Conservation (phyloP, 2,797 vertebrate genomes). For the Eremophila alpestris region DNA sequence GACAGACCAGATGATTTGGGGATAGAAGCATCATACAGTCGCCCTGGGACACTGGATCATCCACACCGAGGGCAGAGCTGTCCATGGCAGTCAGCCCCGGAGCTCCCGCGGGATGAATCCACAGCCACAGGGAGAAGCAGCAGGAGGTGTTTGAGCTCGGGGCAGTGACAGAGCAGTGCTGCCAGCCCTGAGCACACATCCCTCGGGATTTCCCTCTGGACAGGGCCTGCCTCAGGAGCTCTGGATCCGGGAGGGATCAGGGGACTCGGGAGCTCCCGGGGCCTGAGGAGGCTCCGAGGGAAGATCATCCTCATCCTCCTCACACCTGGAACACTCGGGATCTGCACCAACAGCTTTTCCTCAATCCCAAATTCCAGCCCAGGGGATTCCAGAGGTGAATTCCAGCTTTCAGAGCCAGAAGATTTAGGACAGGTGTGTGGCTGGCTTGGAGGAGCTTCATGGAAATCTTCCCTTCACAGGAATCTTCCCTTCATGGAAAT, state of each 20-base stretch:
- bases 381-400: neutral
- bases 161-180: neutral
- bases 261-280: fast-evolving
- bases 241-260: neutral
- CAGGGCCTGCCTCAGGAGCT: neutral
- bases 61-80: neutral
- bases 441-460: neutral
- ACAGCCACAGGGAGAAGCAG: neutral
- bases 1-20: too few relatives aligned
- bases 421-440: neutral
- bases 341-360: too few relatives aligned
- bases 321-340: neutral
- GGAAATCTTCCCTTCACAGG: neutral
- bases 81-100: neutral
- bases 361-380: neutral
- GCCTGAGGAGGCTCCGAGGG: neutral
- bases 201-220: neutral
- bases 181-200: neutral
- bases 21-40: too few relatives aligned
- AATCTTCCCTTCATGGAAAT: neutral
- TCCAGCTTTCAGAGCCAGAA: neutral
- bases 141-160: neutral
- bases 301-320: neutral
- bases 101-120: neutral
- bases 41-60: too few relatives aligned